These are phyloP conservation scores for Drosophila sucinea DNA, from an alignment of 1,140 invertebrate genomes.

Conservation along the genomic window DNA sequence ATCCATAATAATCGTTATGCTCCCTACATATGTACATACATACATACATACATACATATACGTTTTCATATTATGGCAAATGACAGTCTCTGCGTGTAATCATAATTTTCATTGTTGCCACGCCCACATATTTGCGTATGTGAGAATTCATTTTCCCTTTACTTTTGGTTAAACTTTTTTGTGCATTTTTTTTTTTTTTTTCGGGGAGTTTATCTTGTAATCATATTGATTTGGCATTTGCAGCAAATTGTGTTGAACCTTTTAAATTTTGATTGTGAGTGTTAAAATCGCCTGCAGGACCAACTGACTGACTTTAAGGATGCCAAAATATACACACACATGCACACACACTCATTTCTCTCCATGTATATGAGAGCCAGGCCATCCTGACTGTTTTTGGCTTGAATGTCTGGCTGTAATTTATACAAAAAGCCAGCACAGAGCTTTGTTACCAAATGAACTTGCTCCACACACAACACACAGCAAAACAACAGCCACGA, in stretches of 20 bases:
- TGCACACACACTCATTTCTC: conserved; percentile 14
- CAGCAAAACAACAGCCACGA: background rate
- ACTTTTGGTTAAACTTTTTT: conserved; percentile 19
- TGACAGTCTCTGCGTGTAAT: conserved; percentile 60
- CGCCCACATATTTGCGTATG: conserved; percentile 50
- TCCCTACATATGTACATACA: conserved; percentile 13
- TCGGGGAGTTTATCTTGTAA: conserved; percentile 44
- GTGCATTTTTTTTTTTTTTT: conserved; percentile 23
- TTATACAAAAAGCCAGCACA: conserved; percentile 56
- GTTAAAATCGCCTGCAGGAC: conserved; percentile 42
- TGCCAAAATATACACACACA: conserved; percentile 26
- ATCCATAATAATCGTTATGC: conserved; percentile 63
- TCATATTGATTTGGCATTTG: conserved; percentile 59
- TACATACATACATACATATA: background rate
- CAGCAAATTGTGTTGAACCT: conserved; percentile 50
- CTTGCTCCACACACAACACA: conserved; percentile 16
- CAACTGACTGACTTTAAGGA: conserved; percentile 42
- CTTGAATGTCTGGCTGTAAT: conserved; percentile 51
- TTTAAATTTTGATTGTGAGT: conserved; percentile 20
- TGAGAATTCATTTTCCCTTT: conserved; percentile 8
- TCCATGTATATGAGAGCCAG: conserved; percentile 23
- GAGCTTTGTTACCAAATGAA: conserved; percentile 59
- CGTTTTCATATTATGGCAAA: conserved; percentile 52
- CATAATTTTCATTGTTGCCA: conserved; percentile 62
- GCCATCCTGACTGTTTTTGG: conserved; percentile 13